Base-by-base conservation (phyloP, 2,113 vertebrate genomes). In the Lepidothrix coronata region DNA sequence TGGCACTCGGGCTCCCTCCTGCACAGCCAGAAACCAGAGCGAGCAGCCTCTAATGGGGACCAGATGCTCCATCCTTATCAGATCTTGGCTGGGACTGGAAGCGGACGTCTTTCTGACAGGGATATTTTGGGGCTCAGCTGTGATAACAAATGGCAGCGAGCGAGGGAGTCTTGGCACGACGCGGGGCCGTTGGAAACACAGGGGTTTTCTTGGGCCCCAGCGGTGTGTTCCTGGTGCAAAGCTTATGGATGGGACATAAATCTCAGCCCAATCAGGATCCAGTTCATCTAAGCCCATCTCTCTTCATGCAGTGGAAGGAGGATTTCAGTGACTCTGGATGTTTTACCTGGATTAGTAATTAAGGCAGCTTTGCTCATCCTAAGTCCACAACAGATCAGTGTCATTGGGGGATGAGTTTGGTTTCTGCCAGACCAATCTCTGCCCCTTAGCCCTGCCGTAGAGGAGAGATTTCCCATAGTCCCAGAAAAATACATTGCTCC, bases 31-130 rank as follows among this genome's bases (percentile, higher is more conserved):
- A 89, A 96, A 88, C 54, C 41, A 96, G 85, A 93, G 85, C 3
- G 1, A 81, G 71, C 86, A 71, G 89, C 58, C 55, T 79, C 85
- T 97, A 97, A 97, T 97, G 73, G 76, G 79, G 95, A 97, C 89
- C 97, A 97, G 97, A 97, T 97, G 97, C 95, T 82, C 35, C 78
- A 54, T 48, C 79, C 89, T 95, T 97, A 97, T 97, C 97, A 97
- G 97, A 97, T 96, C 91, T 84, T 93, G 96, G 93, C 94, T 66
- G 46, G 70, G 70, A 51, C 84, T 96, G 87, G 89, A 95, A 97
- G 87, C 30, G 76, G 89, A 96, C 73, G 59, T 97, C 96, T 97
- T 94, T 96, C 89, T 96, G 95, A 97, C 86, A 85, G 90, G 92
- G 89, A 85, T 96, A 88, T 95, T 96, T 95, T 59, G 79, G 78